A percentile compares a stretch with the other conserved stretches of the same genome.
phyloP scores from a whole-genome alignment of 2,888 invertebrate species.

The Orthosia incerta region DNA sequence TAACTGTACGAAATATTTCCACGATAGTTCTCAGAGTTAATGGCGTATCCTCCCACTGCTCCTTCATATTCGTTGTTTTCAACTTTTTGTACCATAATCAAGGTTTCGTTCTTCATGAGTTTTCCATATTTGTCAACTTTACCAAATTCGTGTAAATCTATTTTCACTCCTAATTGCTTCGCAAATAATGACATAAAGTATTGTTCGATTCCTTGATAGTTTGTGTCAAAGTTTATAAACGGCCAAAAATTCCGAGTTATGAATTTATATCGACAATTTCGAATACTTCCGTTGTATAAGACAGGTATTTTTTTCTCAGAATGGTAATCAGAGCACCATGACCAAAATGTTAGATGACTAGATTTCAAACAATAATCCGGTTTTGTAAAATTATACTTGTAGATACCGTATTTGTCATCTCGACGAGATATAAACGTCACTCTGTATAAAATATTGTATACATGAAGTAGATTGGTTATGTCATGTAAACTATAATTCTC shows the following conservation, averaged over 20 bases:
- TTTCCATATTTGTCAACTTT: conserved; percentile 67
- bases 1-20: conserved; percentile 57
- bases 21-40: not conserved
- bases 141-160: conserved; percentile 62
- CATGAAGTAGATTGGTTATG: conserved; percentile 63
- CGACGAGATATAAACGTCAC: conserved; percentile 31
- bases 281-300: conserved; percentile 17
- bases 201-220: conserved; percentile 65
- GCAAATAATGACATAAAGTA: conserved; percentile 63
- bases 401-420: conserved; percentile 49
- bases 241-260: conserved; percentile 69
- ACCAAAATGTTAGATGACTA: conserved; percentile 43
- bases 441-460: conserved; percentile 45
- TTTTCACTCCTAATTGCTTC: conserved; percentile 56
- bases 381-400: conserved; percentile 61
- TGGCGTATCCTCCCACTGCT: conserved; percentile 53
- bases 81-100: conserved; percentile 65
- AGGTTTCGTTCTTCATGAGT: conserved; percentile 53
- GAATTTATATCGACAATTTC: conserved; percentile 66
- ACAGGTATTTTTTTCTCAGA: conserved; percentile 3
- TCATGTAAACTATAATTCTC: conserved; percentile 45
- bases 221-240: conserved; percentile 62
- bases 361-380: conserved; percentile 51
- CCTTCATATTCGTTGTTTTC: conserved; percentile 67
- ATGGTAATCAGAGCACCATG: conserved; percentile 45